These are phyloP conservation scores for Actinia equina DNA, from an alignment of 64 coral and sea anemone genomes.

Conservation along the genomic window DNA sequence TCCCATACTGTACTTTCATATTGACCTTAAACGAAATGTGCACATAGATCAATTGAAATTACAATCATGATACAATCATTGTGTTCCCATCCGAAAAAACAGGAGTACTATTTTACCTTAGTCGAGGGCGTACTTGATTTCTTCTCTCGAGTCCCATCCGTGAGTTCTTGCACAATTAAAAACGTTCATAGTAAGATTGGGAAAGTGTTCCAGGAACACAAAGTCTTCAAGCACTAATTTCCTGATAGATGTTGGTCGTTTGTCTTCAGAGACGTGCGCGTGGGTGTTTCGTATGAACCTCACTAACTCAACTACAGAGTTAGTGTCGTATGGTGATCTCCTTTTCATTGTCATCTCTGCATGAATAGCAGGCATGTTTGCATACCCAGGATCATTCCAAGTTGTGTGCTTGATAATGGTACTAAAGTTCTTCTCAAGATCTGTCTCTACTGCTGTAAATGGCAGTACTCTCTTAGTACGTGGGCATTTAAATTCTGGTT, in stretches of 20 bases:
- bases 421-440: background rate
- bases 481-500: no score
- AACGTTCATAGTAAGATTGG: background rate
- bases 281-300: background rate
- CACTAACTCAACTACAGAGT: background rate
- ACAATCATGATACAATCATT: background rate
- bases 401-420: background rate
- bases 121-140: background rate
- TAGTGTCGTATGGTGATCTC: background rate
- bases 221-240: background rate
- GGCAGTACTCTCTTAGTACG: background rate
- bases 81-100: background rate
- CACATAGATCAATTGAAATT: background rate
- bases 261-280: background rate
- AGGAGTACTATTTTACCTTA: background rate
- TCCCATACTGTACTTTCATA: no score
- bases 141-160: background rate
- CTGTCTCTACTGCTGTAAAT: slow-evolving; percentile 3
- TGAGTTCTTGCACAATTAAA: background rate
- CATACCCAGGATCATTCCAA: background rate
- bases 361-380: background rate
- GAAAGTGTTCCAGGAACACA: no score
- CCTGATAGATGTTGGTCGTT: background rate
- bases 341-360: background rate
- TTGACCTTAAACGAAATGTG: no score